Percentiles rank a stretch among this genome's conserved stretches.
Evolutionary conservation across 1,140 invertebrate genomes (phyloP).

Genomic region (Apis dorsata): DNA sequence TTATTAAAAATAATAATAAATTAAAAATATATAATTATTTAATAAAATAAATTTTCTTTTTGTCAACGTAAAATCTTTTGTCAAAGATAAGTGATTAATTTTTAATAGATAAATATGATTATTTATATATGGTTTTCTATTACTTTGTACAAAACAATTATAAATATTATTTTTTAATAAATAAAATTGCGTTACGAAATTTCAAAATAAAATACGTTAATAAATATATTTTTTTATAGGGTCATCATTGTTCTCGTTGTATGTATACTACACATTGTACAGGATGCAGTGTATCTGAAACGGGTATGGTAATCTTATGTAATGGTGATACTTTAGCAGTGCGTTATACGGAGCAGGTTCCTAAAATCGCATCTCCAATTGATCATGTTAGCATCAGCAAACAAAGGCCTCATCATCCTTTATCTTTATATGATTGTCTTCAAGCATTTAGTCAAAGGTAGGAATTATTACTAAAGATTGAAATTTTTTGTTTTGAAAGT

Average conservation of each 20-base stretch:
- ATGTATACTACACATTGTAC: slow-evolving; percentile 82
- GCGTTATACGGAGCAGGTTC: slow-evolving; percentile 76
- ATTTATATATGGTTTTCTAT: not conserved
- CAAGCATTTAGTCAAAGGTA: slow-evolving; percentile 86
- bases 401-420: slow-evolving; percentile 78
- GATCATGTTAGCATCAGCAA: slow-evolving; percentile 79
- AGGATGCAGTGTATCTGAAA: slow-evolving; percentile 82
- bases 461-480: slow-evolving; percentile 40
- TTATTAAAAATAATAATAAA: too few species aligned
- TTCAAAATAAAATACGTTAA: not conserved
- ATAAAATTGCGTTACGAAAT: too few species aligned
- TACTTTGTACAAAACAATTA: too few species aligned
- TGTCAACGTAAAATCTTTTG: too few species aligned
- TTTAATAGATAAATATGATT: not conserved
- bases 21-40: not conserved
- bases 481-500: not conserved
- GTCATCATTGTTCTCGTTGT: slow-evolving; percentile 84
- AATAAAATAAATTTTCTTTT: not conserved
- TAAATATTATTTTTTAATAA: too few species aligned
- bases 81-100: not conserved
- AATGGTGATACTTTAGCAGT: slow-evolving; percentile 84
- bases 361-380: slow-evolving; percentile 67
- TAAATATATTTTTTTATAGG: slow-evolving; percentile 73
- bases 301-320: slow-evolving; percentile 80
- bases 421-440: slow-evolving; percentile 85